Base-by-base conservation (phyloP, 2,113 vertebrate species). In the Indicator indicator region DNA sequence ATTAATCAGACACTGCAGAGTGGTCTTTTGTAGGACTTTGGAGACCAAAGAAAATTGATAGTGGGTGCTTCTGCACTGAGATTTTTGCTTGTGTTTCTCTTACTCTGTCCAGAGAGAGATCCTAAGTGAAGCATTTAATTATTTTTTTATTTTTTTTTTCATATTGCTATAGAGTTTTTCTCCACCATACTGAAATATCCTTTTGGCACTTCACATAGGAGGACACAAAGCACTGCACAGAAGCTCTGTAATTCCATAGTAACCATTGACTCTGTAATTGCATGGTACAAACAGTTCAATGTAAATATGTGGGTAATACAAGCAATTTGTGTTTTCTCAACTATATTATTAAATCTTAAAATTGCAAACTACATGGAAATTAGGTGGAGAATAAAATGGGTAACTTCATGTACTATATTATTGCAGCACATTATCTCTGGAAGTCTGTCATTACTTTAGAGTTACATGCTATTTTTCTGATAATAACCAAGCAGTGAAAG, bases 281-380 rank as follows among this genome's bases (percentile, higher is more conserved):
- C 69, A 90, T 24, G 64, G 88, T 94, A 28, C 24, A 75, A 59
- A 63, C 88, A 52, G 58, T 92, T 71, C 73, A 86, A 11, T 91
- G 93, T 94, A 95, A 93, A 95, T 90, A 95, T 77, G 86, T 92
- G 93, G 78, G 68, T 77, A 95, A 93, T 85, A 85, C 75, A 84
- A 92, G 93, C 84, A 93, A 93, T 93, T 96, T 93, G 62, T 95
- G 62, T 93, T 96, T 94, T 87, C 83, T 82, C 82, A 68, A 46
- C 88, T 83, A 15, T 89, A 13, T 90, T 87, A 95, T 97, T 94
- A 94, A 88, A 94, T 79, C 96, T 80, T 88, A 95, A 95, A 94
- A 92, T 97, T 93, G 93, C 87, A 95, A 81, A 94, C 90, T 93
- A 93, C 81, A 44, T 94, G 77, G 87, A 94, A 92, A 97, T 97